Conservation (phyloP, 2,888 invertebrate species). For the Trachelus troglodyta region DNA sequence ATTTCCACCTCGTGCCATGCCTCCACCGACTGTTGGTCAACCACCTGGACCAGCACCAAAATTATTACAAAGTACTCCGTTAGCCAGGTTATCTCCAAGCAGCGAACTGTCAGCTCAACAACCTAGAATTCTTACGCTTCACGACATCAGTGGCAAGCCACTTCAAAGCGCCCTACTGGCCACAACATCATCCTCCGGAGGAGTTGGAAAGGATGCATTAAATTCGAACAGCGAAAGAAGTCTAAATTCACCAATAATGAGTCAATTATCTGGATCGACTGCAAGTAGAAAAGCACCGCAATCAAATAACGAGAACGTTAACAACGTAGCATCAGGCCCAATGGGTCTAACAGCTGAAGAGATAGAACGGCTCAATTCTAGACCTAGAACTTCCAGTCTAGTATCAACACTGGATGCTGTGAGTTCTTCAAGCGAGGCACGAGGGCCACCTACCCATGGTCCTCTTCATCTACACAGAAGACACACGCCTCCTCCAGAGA, state of each 20-base stretch:
- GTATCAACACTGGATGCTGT: constrained; percentile 94
- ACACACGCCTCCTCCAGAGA: constrained; percentile 79
- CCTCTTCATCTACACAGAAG: constrained; percentile 75
- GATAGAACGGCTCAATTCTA: constrained; percentile 88
- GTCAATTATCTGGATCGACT: constrained; percentile 86
- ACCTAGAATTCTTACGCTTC: constrained; percentile 90
- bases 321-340: constrained; percentile 74
- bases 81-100: constrained; percentile 90
- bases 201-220: constrained; percentile 87
- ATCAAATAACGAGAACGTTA: constrained; percentile 72
- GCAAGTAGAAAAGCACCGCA: constrained; percentile 82
- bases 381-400: constrained; percentile 89
- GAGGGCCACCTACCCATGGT: constrained; percentile 75
- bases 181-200: constrained; percentile 89
- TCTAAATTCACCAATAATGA: constrained; percentile 92
- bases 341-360: constrained; percentile 94
- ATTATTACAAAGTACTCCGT: constrained; percentile 89
- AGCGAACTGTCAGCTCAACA: constrained; percentile 92
- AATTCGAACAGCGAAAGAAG: constrained; percentile 93
- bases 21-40: constrained; percentile 77
- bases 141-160: constrained; percentile 94
- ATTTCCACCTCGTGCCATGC: constrained; percentile 77
- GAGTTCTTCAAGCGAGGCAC: constrained; percentile 89
- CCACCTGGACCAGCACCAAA: constrained; percentile 71
- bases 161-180: constrained; percentile 89